A percentile compares a stretch with the other conserved stretches of the same genome.
Conservation (phyloP, 1,140 invertebrate genomes). For the Musca domestica region DNA sequence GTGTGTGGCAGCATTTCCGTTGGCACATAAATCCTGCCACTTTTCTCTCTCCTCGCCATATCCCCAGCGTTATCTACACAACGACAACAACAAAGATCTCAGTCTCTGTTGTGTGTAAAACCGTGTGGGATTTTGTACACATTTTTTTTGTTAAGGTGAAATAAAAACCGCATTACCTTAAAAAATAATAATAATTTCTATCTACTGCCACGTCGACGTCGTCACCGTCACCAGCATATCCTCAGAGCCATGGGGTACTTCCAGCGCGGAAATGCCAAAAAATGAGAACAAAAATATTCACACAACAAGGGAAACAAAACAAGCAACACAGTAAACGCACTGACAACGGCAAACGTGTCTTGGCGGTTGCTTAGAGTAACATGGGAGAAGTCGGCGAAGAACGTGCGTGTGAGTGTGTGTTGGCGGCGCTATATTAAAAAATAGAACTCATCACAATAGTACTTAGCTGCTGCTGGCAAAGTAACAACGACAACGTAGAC, state of each 20-base stretch:
- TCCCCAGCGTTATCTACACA: no score
- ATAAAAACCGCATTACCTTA: constrained; percentile 7
- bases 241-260: neutral
- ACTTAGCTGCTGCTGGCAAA: no score
- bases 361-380: no score
- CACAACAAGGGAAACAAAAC: constrained; percentile 1
- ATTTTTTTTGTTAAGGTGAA: neutral
- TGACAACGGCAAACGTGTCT: neutral
- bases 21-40: neutral
- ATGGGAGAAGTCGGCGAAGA: no score
- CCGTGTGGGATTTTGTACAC: no score
- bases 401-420: no score
- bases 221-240: no score
- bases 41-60: neutral
- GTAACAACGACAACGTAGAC: no score
- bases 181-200: neutral
- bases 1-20: neutral
- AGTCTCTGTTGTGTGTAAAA: no score
- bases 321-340: neutral
- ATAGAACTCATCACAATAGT: no score
- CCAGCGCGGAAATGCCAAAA: constrained; percentile 2
- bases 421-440: no score
- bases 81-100: no score
- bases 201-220: neutral
- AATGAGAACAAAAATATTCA: neutral